A percentile compares a stretch with the other conserved stretches of the same genome.
Conservation (phyloP, 2,113 vertebrate genomes). For the Columba janthina region DNA sequence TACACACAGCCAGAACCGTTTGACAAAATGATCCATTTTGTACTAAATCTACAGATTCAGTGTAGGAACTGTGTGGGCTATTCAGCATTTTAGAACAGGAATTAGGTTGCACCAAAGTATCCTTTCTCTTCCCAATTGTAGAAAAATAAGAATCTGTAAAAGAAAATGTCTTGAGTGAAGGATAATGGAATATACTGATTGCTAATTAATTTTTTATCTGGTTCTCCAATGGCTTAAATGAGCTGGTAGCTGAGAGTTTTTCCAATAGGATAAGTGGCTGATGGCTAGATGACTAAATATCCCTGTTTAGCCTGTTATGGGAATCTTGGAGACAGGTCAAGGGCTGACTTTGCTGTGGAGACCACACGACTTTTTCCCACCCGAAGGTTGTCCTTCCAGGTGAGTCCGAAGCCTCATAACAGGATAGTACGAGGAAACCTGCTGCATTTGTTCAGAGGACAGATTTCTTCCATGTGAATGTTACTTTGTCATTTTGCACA, state of each 20-base stretch:
- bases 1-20: background rate
- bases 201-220: background rate
- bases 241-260: background rate
- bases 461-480: background rate
- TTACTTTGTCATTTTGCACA: background rate
- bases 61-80: background rate
- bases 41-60: background rate
- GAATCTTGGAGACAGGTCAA: background rate
- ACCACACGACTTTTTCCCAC: background rate
- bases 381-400: background rate
- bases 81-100: background rate
- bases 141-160: background rate
- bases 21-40: background rate
- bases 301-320: background rate
- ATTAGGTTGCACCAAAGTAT: background rate
- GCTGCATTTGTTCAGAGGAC: background rate
- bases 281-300: too few species aligned
- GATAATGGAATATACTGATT: background rate
- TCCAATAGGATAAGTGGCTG: background rate
- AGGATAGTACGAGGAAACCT: rapidly evolving
- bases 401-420: background rate
- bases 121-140: background rate
- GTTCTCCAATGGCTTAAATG: background rate
- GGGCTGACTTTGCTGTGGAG: background rate
- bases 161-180: background rate